Evolutionary conservation across 2,113 vertebrate genomes (phyloP), one percentile per base, ranked within the genome.

Genomic region (Perccottus glenii): DNA sequence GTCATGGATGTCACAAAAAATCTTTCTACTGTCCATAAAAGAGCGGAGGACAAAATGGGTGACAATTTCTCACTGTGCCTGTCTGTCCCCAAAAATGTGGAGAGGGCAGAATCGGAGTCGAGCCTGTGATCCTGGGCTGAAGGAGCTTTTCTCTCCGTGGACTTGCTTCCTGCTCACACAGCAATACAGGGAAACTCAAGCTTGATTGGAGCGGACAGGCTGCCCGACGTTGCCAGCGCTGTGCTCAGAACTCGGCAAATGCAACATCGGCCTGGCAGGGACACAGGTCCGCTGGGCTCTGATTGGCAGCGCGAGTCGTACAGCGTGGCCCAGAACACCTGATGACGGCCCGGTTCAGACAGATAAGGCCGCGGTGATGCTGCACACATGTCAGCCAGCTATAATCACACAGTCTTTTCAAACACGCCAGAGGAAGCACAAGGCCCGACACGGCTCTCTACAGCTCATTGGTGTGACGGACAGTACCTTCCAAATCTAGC

Each of bases 201-300:
- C 67, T 77, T 85, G 81, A 85, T 84, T 88, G 79, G 74, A 83
- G 64, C 79, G 77, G 81, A 90, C 85, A 85, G 61, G 40, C 79
- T 40, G 69, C 46, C 64, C 79, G 53, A 48, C 60, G 50, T 15
- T 74, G 81, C 79, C 84, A 88, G 71, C 62, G 66, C 64, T 78
- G 56, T 71, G 78, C 80, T 77, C 71, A 40, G 73, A 59, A 83
- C 43, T 70, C 19, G 9, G 69, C 67, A 56, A 64, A 43, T 64
- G 68, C 42, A 36, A 78, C 38, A 11, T 43, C 16, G 10, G 50
- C 69, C 83, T 82, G 84, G 84, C 79, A 82, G 61, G 58, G 75
- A 75, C 72, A 57, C 36, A 11, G 58, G 77, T 80, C 84, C 57
- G 4, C 67, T 14, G 82, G 69, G 74, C 63, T 68, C 58, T 75